Base-by-base conservation (phyloP, 2,797 vertebrate species). In the Phataginus tetradactyla region DNA sequence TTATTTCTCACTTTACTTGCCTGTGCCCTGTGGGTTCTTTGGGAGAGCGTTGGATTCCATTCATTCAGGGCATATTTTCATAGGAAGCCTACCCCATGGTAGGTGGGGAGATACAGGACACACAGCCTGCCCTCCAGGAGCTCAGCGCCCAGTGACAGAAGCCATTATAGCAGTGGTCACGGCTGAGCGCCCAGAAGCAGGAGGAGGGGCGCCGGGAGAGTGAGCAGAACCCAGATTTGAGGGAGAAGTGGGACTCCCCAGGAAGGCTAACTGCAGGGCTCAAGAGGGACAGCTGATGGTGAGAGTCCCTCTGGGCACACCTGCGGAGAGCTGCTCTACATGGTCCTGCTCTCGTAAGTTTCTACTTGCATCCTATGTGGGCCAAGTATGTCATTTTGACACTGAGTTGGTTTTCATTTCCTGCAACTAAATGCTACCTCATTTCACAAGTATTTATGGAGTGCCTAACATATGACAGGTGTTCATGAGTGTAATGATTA, bases 391-490 rank as follows among this genome's bases (percentile, higher is more conserved):
- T 77, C 72, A 61, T 89, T 87, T 49, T 42, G 89, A 53, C 64
- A 64, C 49, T 83, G 63, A 9, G 72, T 37, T 90, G 72, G 72
- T 94, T 96, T 91, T 72, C 53, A 83, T 95, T 94, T 89, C 55
- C 90, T 79, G 93, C 42, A 85, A 83, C 45, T 74, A 55, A 91
- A 88, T 0, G 59, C 92, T 85, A 75, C 88, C 53, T 96, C 94
- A 86, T 75, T 93, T 97, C 49, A 79, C 66, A 86, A 89, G 77
- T 87, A 63, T 96, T 94, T 95, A 75, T 84, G 72, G 88, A 94
- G 77, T 88, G 53, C 86, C 53, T 74, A 61, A 53, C 86, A 42
- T 90, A 55, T 68, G 96, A 87, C 78, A 53, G 87, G 75, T 85
- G 66, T 66, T 96, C 80, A 59, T 92, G 90, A 63, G 74, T 25